These are phyloP conservation scores for Rousettus leschenaultii DNA, from an alignment of 2,113 vertebrate species.

Conservation along the genomic window DNA sequence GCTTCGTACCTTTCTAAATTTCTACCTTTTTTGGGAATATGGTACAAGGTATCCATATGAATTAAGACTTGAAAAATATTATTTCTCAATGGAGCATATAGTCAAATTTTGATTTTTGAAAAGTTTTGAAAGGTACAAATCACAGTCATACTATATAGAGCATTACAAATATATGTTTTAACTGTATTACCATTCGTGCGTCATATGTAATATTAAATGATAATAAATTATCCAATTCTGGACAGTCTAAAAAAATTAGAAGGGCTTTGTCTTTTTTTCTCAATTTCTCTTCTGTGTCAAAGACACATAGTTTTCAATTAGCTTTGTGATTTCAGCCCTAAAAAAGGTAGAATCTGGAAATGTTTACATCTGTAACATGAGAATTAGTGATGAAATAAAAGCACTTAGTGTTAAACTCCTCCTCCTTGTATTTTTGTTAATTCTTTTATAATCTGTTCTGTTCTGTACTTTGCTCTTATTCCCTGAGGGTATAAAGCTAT, in stretches of 20 bases:
- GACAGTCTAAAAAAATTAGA: neutral
- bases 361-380: neutral
- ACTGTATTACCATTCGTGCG: rapidly evolving
- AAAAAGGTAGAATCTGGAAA: neutral
- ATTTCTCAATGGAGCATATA: neutral
- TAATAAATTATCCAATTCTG: neutral
- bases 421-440: neutral
- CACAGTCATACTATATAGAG: neutral
- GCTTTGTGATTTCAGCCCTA: neutral
- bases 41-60: neutral
- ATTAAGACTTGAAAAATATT: neutral
- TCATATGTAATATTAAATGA: neutral
- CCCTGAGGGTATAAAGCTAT: neutral
- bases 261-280: neutral
- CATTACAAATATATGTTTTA: neutral
- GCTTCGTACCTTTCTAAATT: neutral
- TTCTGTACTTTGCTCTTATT: neutral
- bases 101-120: neutral
- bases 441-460: neutral
- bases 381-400: neutral
- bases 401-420: neutral
- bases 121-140: neutral
- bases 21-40: neutral
- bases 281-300: neutral
- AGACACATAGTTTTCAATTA: neutral